Base-by-base conservation (phyloP, 2,888 invertebrate species). In the Apodemia hepburni region DNA sequence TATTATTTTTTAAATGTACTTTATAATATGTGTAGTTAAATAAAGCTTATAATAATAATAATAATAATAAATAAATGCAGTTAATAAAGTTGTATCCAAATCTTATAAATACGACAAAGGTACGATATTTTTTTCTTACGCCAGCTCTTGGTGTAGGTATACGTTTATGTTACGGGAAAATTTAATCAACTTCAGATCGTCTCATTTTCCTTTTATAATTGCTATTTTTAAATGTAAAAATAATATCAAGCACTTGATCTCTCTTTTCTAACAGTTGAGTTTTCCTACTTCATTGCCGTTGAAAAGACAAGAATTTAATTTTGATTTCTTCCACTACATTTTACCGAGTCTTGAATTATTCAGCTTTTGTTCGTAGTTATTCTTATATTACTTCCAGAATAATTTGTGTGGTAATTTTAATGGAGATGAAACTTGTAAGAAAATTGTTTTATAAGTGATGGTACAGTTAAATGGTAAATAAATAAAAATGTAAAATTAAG, bases 251-350 rank as follows among this genome's bases (percentile, higher is more conserved):
- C 27, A 42, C 42, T 42, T 42, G 54, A 54, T 54, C 54, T 54
- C 27, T 15, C 42, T n/a, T 42, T 42, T 27, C 12, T 22, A 15
- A 54, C 7, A 54, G 27, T 54, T 15, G 27, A 15, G 22, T 54
- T 54, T 54, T 54, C 22, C 27, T 54, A 22, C 54, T 54, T 54
- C 27, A 54, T 54, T 54, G 27, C 27, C 27, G 54, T 22, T 22
- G 12, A 54, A 54, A 54, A 54, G 54, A 54, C 54, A 54, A 22
- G 54, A 54, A 54, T 27, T 54, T 54, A 54, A 54, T 54, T 54
- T 22, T 54, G 54, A 54, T 54, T 54, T 54, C 54, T 27, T 54
- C 15, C 12, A 54, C 22, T 54, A 54, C 27, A 27, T 54, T 27
- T 54, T 7, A n/a, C 42, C 6, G 15, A 7, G 12, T 54, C 27